These are phyloP conservation scores for Linepithema humile DNA, from an alignment of 1,140 invertebrate genomes.

Conservation along the genomic window DNA sequence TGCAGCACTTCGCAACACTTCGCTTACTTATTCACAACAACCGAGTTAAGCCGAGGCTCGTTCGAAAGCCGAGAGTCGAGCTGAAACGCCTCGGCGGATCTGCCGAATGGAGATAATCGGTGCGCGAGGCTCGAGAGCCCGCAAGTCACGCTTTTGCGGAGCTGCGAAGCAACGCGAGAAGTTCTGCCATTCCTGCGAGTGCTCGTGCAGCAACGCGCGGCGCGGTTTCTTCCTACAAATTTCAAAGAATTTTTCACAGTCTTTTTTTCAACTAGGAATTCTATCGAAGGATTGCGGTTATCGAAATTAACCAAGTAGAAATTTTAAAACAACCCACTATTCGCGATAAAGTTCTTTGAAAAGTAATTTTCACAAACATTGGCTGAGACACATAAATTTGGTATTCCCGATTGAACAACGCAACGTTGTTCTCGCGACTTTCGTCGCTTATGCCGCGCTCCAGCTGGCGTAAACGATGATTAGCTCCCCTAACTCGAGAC, in stretches of 20 bases:
- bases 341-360: too few species aligned
- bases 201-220: not conserved
- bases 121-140: slow-evolving; percentile 59
- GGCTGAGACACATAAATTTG: not conserved
- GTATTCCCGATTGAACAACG: not conserved
- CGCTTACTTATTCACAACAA: slow-evolving; percentile 84
- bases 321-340: not conserved
- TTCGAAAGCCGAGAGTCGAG: slow-evolving; percentile 74
- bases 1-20: slow-evolving; percentile 81
- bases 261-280: not conserved
- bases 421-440: not conserved
- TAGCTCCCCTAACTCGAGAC: slow-evolving; percentile 21
- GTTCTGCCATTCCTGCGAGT: not conserved
- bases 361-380: not conserved
- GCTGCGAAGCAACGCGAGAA: not conserved
- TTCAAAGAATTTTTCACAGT: not conserved
- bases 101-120: slow-evolving; percentile 80
- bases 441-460: not conserved
- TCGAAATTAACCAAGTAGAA: not conserved
- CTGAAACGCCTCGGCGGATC: slow-evolving; percentile 79
- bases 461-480: slow-evolving; percentile 15
- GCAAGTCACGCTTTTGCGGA: slow-evolving; percentile 36
- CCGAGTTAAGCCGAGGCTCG: slow-evolving; percentile 82
- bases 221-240: too few species aligned
- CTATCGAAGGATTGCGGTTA: not conserved